Evolutionary conservation across 2,797 vertebrate species (phyloP), one percentile per base, ranked within the genome.

Genomic region (Sebastes cheni): DNA sequence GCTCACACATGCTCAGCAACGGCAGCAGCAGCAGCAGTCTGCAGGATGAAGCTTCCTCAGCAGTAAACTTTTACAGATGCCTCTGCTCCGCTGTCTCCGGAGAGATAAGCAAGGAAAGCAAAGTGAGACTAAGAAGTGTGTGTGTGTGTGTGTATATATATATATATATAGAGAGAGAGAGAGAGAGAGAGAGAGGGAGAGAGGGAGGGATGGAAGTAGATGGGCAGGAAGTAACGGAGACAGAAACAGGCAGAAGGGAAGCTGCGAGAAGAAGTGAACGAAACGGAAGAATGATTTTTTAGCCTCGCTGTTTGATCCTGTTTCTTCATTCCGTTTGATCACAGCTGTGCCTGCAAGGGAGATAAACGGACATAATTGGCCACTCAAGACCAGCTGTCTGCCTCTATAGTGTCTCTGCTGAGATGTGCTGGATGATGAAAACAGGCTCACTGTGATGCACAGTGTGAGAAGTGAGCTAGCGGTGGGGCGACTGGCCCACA

Each of bases 291-390:
- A 79, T 75, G 87, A 88, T 91, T 92, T 89, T 65, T 88, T 77
- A 81, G 80, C 86, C 73, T 64, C 46, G 75, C 88, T 89, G 91
- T 91, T 94, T 94, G 92, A 94, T 93, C 92, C 90, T 89, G 90
- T 91, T 93, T 92, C 91, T 92, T 90, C 86, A 92, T 92, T 93
- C 92, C 25, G 88, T 95, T 91, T 95, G 93, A 95, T 95, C 92
- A 86, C 93, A 93, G 92, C 93, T 91, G 92, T 76, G 94, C 92
- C 93, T 94, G 89, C 86, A 89, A 94, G 92, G 81, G 88, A 94
- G 94, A 93, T 94, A 95, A 95, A 94, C 86, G 93, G 92, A 93
- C 90, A 84, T 94, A 94, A 95, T 94, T 94, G 94, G 93, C 92
- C 93, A 94, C 94, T 94, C 92, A 92, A 93, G 92, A 94, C 91